Evolutionary conservation across 30 jellyfish, hydroid and myxozoan species (phyloP).

Genomic region (Pseudorhiza aurosa): DNA sequence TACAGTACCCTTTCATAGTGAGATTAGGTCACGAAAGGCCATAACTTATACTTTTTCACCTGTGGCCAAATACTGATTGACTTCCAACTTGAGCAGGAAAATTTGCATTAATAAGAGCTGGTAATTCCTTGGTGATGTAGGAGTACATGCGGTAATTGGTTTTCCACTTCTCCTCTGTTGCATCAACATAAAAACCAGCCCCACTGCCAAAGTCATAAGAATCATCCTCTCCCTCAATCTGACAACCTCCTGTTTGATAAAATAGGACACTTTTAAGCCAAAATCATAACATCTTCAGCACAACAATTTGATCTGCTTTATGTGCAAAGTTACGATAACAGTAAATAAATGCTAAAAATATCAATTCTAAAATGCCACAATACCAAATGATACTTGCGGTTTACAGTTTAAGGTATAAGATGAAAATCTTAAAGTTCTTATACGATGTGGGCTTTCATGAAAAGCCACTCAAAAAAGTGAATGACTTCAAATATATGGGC

Average conservation of each 20-base stretch:
- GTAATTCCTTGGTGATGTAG: conserved; percentile 87
- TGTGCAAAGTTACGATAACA: not conserved
- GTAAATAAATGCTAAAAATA: not conserved
- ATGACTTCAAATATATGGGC: too few relatives aligned
- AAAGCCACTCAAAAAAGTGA: too few relatives aligned
- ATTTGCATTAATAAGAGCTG: conserved; percentile 71
- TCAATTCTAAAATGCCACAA: too few relatives aligned
- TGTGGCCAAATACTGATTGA: conserved; percentile 90
- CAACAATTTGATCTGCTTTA: not conserved
- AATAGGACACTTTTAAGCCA: not conserved
- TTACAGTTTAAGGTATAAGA: too few relatives aligned
- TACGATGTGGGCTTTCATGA: too few relatives aligned
- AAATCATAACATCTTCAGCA: too few relatives aligned
- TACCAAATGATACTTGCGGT: too few relatives aligned
- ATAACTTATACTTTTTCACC: too few relatives aligned
- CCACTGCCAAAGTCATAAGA: conserved; percentile 94
- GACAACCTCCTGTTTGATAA: conserved; percentile 72
- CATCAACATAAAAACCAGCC: conserved; percentile 97
- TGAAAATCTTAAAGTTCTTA: too few relatives aligned
- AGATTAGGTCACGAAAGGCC: too few relatives aligned
- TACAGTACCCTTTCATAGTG: too few relatives aligned
- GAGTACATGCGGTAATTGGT: conserved; percentile 92
- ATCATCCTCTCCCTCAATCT: conserved; percentile 94
- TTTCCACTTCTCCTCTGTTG: conserved; percentile 95
- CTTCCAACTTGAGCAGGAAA: conserved; percentile 74